phyloP scores from a whole-genome alignment of 2,888 invertebrate genomes.

The Hemistola chrysoprasaria region DNA sequence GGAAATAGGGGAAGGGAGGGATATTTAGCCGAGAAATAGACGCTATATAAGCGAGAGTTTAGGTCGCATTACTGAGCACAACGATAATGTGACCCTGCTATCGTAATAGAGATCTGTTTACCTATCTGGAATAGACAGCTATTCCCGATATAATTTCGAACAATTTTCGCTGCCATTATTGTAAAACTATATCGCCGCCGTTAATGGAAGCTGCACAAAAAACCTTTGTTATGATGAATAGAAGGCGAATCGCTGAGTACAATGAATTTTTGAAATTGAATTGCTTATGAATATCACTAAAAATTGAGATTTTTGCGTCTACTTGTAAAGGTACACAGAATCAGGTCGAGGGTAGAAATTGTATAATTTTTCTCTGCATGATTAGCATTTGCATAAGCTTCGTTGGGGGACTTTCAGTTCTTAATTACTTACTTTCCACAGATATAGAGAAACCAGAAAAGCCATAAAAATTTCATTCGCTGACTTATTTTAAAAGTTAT shows the following conservation, averaged over 20 bases:
- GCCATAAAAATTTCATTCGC: too few species aligned
- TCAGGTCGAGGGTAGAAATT: conserved; percentile 27
- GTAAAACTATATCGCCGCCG: too few species aligned
- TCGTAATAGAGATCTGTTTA: conserved; percentile 6
- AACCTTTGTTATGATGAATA: too few species aligned
- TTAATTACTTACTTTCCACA: conserved; percentile 43
- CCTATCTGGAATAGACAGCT: conserved; percentile 1
- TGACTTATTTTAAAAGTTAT: too few species aligned
- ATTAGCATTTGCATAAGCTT: conserved; percentile 64
- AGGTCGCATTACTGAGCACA: conserved; percentile 7
- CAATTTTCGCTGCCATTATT: too few species aligned
- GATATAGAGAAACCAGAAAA: too few species aligned
- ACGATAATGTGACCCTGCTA: conserved; percentile 11
- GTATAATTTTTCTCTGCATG: conserved; percentile 55
- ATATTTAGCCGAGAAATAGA: conserved; percentile 21
- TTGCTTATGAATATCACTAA: too few species aligned
- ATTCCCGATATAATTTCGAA: too few species aligned
- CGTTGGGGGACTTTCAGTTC: conserved; percentile 36
- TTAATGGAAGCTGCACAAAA: too few species aligned
- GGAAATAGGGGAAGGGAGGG: conserved; percentile 20
- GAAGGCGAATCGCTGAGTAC: too few species aligned
- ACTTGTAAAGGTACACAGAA: conserved; percentile 2
- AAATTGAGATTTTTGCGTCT: too few species aligned
- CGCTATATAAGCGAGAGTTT: conserved; percentile 6
- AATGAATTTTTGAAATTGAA: too few species aligned